Evolutionary conservation across 1,140 invertebrate species (phyloP), one percentile per base, ranked within the genome.

Genomic region (Drepana arcuata): DNA sequence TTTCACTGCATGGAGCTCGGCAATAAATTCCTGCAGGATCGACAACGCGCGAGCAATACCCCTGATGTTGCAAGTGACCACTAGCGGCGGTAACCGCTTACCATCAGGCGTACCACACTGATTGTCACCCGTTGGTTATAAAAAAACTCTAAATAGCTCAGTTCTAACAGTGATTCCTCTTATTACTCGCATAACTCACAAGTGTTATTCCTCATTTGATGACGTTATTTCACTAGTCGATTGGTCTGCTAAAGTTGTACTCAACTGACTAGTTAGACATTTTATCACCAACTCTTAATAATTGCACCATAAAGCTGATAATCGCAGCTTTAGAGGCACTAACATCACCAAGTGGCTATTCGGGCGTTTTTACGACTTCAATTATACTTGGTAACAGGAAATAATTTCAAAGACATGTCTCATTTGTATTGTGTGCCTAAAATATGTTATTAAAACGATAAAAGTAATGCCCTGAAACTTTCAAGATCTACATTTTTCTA

Each of bases 321-420:
- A 63, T 62, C 50, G 54, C 32, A 47, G 41, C 55, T 66, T 64
- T 56, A 61, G 51, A 61, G 48, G 46, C 54, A 53, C 38, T 61
- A 63, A 61, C 43, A 36, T 39, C 41, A 37, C 41, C 43, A 44
- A 61, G 50, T 43, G 48, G 56, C 48, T 65, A 59, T 63, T 49
- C 39, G 41, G 48, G 46, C 41, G 52, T 45, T 46, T 65, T 69
- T 62, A 63, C 49, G 35, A 40, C 45, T 39, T 18, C 56, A 57
- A 64, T 59, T 61, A 53, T 56, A 52, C 41, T 42, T 51, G 54
- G 52, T 51, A 60, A 60, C 45, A 45, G 43, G 24, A 51, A 47
- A 54, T 54, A 44, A 48, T 21, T 25, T 52, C n/a, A 4, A 26
- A 21, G 18, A 4, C 10, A n/a, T 26, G 10, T 6, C 24, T 10